Evolutionary conservation across 2,888 invertebrate species (phyloP), one percentile per base, ranked within the genome.

Genomic region (Girardia tigrina): DNA sequence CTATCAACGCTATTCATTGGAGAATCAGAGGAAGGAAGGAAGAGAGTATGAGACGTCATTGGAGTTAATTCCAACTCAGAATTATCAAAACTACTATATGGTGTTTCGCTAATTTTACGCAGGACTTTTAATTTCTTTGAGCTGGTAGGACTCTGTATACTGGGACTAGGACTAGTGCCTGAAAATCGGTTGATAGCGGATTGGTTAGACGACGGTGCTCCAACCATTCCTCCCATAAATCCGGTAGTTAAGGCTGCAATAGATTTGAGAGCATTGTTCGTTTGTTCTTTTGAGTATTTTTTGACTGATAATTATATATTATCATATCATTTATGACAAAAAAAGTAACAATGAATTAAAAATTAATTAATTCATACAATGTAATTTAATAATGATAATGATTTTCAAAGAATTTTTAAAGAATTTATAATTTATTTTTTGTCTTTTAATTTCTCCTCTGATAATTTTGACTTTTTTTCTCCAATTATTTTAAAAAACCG

Each of bases 201-300:
- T 29, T 73, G 28, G 26, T 74, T 74, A 28, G 27, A 42, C 12
- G 74, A 42, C 42, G 75, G 75, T 16, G 75, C 75, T n/a, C 75
- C 75, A 23, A 75, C 75, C 16, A 75, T 28, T 23, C 75, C 75
- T 26, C 75, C 75, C 26, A 75, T 29, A 75, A 75, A 75, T 20
- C 75, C 75, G 23, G 75, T 75, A n/a, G 75, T 75, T 29, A 75
- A 28, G 27, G 75, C 75, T 12, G 75, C 75, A 28, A 75, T 75
- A 2, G 75, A 75, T 42, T 75, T 75, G 16, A 75, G 75, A 1
- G 75, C 75, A 75, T 75, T 75, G 75, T 75, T 75, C 16, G 75
- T 75, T 27, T 75, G 75, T 2, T 42, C 76, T 26, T 76, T 75
- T 28, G 27, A 76, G 75, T 36, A 28, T 26, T 75, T 75, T 28